Percentiles rank a stretch among this genome's conserved stretches.
phyloP scores from a whole-genome alignment of 1,140 invertebrate genomes.

The Neoseiulus cucumeris region DNA sequence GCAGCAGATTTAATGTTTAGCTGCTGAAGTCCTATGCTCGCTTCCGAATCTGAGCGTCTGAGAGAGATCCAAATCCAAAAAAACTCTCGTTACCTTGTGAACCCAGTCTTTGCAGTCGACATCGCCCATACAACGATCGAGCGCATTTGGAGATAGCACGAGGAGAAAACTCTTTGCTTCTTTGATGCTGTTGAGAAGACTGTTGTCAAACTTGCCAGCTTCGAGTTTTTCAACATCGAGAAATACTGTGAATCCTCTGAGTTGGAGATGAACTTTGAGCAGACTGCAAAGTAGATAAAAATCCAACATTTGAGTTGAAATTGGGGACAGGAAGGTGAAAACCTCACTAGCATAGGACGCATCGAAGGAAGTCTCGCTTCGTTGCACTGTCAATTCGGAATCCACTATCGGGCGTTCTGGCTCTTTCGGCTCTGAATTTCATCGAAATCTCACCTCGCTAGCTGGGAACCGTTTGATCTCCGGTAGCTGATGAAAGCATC shows the following conservation, averaged over 20 bases:
- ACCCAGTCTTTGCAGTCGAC: constrained; percentile 95
- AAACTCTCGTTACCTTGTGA: constrained; percentile 48
- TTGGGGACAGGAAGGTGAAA: background rate
- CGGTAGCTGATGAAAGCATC: constrained; percentile 98
- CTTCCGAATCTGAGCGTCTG: too few species aligned
- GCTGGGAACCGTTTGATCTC: constrained; percentile 87
- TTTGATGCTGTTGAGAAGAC: constrained; percentile 81
- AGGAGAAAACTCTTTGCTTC: constrained; percentile 91
- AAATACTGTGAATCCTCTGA: constrained; percentile 80
- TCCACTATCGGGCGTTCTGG: background rate
- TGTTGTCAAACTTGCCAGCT: constrained; percentile 97
- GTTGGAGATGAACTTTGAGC: constrained; percentile 69
- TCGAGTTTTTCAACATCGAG: constrained; percentile 85
- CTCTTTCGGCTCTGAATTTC: background rate
- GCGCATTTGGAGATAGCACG: constrained; percentile 76
- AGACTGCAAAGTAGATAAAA: constrained; percentile 43
- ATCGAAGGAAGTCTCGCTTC: too few species aligned
- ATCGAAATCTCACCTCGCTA: constrained; percentile 45
- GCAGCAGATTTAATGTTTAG: background rate
- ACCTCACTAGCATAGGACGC: too few species aligned
- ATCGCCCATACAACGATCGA: constrained; percentile 82
- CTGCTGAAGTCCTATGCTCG: too few species aligned
- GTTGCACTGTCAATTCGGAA: too few species aligned
- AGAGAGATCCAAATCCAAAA: too few species aligned
- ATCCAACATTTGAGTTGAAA: background rate